These are phyloP conservation scores for Menidia menidia DNA, from an alignment of 2,797 vertebrate genomes.

Conservation along the genomic window DNA sequence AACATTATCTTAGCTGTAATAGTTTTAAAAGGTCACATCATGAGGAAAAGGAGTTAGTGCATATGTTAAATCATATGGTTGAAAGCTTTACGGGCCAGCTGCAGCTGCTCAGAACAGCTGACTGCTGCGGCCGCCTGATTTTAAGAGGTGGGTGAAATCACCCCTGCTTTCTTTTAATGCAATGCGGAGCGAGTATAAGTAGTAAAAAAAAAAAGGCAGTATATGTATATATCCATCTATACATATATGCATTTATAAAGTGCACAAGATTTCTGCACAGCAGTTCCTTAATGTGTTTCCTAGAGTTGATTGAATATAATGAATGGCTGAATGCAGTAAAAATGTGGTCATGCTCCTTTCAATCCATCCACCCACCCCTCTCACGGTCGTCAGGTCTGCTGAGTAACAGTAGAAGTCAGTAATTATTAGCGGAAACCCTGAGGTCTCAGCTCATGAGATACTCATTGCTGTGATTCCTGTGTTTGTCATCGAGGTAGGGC, in stretches of 20 bases:
- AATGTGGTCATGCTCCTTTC: constrained; percentile 17
- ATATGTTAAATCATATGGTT: not conserved
- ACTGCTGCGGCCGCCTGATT: not conserved
- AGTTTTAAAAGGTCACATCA: not conserved
- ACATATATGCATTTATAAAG: not conserved
- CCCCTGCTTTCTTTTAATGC: not conserved
- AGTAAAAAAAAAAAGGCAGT: not conserved
- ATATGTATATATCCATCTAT: not conserved
- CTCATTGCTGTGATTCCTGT: constrained; percentile 47
- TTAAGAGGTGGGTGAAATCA: not conserved
- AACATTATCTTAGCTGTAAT: not conserved
- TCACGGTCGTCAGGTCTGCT: constrained; percentile 6
- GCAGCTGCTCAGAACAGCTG: constrained; percentile 2
- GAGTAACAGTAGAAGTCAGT: constrained; percentile 47
- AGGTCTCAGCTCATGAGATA: constrained; percentile 57
- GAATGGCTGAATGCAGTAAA: not conserved
- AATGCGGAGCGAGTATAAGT: not conserved
- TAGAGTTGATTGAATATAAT: not conserved
- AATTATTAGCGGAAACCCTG: constrained; percentile 43
- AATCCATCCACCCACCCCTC: not conserved
- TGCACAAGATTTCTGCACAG: not conserved
- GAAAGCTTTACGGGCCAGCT: not conserved
- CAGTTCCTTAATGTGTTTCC: not conserved
- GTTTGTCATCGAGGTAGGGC: constrained; percentile 34
- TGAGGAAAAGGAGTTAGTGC: not conserved